Percentiles rank a stretch among this genome's conserved stretches.
Evolutionary conservation across 2,888 invertebrate species (phyloP).

Genomic region (Pheosia tremula): DNA sequence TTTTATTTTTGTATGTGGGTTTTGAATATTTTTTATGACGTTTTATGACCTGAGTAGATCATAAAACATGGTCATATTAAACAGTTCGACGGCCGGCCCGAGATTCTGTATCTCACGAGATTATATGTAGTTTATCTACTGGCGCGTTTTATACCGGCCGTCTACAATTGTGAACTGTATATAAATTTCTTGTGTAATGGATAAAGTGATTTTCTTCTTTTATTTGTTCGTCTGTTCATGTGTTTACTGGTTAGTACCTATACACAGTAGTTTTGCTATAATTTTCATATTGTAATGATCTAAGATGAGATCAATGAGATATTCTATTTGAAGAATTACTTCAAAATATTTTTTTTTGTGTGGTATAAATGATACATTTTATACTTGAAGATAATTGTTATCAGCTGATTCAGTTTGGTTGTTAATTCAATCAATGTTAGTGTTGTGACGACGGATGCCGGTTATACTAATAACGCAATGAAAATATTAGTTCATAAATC

Average conservation of each 20-base stretch:
- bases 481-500: too few relatives aligned
- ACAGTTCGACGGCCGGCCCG: slow-evolving; percentile 7
- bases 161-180: neutral
- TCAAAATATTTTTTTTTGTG: too few relatives aligned
- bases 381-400: too few relatives aligned
- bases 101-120: slow-evolving; percentile 4
- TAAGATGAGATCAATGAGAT: neutral
- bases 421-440: too few relatives aligned
- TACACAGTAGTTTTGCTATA: neutral
- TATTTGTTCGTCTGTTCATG: slow-evolving; percentile 25
- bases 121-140: slow-evolving; percentile 26
- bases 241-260: slow-evolving; percentile 21
- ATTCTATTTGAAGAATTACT: neutral
- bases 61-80: neutral
- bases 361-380: too few relatives aligned
- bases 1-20: too few relatives aligned
- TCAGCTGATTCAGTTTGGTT: too few relatives aligned
- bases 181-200: neutral
- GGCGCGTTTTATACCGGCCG: slow-evolving; percentile 6
- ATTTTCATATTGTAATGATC: neutral
- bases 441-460: too few relatives aligned
- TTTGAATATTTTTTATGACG: too few relatives aligned
- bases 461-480: too few relatives aligned
- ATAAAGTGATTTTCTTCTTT: slow-evolving; percentile 13
- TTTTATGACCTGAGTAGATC: neutral